Evolutionary conservation across 2,113 vertebrate species (phyloP), one percentile per base, ranked within the genome.

Genomic region (Polypterus bichir): DNA sequence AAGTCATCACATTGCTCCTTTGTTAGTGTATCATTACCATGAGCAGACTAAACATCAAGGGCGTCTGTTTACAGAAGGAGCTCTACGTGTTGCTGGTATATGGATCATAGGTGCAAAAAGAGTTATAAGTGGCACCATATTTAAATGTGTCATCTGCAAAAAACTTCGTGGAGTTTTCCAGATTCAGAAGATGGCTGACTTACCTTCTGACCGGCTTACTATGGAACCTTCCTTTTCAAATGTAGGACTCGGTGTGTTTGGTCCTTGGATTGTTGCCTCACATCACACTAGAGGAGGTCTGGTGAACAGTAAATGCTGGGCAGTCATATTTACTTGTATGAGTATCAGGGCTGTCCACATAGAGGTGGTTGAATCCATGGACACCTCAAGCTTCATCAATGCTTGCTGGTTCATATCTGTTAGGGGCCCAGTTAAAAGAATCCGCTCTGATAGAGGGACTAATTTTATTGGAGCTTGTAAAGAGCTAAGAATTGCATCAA

Each of bases 331-430:
- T 47, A 63, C 66, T 9, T 69, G 66, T 44, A 4, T 76, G 44
- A 62, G 27, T 46, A 62, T 62, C 4, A 10, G 57, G 46, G 66
- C 70, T 6, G 52, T 72, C 1, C 71, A 75, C 54, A 58, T 71
- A 4, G 67, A 74, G 49, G 53, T 73, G 3, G 66, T 66, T 6
- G 63, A 74, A 6, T 49, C 62, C 1, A 57, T 69, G 56, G 59
- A 68, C 46, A 46, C 58, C 2, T 67, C 66, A 4, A 73, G 62
- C 8, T 72, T 70, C 5, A 77, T 73, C 8, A 70, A 71, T 11
- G 64, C 65, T 3, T 46, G 48, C 1, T 3, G 27, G 0, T 71
- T 68, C 46, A 44, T 70, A 8, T 54, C 48, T 3, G 27, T 69
- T 3, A 47, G 27, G 27, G 27, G 27, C 27, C 27, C 27, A 27